These are phyloP conservation scores for Lithobius niger DNA, from an alignment of 1,140 invertebrate genomes.

Conservation along the genomic window DNA sequence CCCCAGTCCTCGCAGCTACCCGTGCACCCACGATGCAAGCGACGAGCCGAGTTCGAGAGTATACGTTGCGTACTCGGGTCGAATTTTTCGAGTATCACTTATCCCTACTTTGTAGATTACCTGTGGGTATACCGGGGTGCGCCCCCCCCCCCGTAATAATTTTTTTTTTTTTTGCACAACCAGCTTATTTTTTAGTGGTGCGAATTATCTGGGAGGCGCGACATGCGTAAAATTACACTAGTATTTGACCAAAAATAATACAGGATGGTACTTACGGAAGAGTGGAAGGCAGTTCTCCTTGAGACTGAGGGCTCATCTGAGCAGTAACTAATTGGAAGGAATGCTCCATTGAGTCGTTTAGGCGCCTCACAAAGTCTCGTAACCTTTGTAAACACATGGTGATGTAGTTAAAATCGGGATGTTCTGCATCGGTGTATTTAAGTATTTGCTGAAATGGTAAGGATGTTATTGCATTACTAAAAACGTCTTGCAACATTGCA, in stretches of 20 bases:
- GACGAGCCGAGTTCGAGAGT: too few relatives aligned
- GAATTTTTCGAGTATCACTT: too few relatives aligned
- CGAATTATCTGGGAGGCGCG: neutral
- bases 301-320: conserved; percentile 18
- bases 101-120: too few relatives aligned
- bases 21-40: too few relatives aligned
- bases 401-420: conserved; percentile 24
- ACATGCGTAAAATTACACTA: neutral
- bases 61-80: too few relatives aligned
- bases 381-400: conserved; percentile 27
- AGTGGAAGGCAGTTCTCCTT: conserved; percentile 4
- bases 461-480: too few relatives aligned
- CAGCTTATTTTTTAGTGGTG: neutral
- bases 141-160: neutral
- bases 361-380: conserved; percentile 26
- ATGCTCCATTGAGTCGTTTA: conserved; percentile 32
- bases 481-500: too few relatives aligned
- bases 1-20: too few relatives aligned
- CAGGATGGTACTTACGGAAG: neutral
- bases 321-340: conserved; percentile 29
- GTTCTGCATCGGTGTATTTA: conserved; percentile 26
- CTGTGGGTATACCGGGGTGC: neutral
- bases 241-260: neutral
- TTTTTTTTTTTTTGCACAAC: neutral
- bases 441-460: conserved; percentile 23